phyloP scores from a whole-genome alignment of 2,888 invertebrate genomes.

The Tubulanus polymorphus region DNA sequence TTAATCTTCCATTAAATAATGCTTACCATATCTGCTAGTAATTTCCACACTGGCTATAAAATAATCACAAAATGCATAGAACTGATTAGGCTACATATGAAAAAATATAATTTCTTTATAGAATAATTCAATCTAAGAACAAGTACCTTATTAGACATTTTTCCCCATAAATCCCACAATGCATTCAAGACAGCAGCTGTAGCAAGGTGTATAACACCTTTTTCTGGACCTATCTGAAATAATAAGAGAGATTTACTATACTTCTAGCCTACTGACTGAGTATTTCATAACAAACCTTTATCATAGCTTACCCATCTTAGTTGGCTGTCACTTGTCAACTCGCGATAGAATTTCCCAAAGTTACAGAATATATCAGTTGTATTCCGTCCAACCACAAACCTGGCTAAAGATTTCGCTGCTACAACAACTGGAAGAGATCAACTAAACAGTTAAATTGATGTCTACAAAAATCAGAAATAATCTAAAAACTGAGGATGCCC shows the following conservation, averaged over 20 bases:
- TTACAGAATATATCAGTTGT: constrained; percentile 68
- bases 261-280: background rate
- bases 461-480: background rate
- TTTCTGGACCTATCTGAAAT: constrained; percentile 76
- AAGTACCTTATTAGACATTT: constrained; percentile 66
- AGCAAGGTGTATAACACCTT: constrained; percentile 83
- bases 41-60: constrained; percentile 72
- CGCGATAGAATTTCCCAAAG: constrained; percentile 76
- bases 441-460: background rate
- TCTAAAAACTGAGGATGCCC: too few species aligned
- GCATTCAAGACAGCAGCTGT: constrained; percentile 85
- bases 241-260: background rate
- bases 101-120: background rate
- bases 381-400: constrained; percentile 67
- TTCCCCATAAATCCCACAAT: constrained; percentile 88
- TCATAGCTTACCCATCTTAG: constrained; percentile 72
- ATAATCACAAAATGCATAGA: background rate
- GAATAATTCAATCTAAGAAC: too few species aligned
- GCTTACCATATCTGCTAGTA: constrained; percentile 69
- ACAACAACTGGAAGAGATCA: constrained; percentile 61
- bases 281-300: background rate
- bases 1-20: too few species aligned
- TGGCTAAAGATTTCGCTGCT: constrained; percentile 69
- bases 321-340: constrained; percentile 80
- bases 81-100: background rate